Conservation (phyloP, 2,113 vertebrate genomes). For the Pogona vitticeps region DNA sequence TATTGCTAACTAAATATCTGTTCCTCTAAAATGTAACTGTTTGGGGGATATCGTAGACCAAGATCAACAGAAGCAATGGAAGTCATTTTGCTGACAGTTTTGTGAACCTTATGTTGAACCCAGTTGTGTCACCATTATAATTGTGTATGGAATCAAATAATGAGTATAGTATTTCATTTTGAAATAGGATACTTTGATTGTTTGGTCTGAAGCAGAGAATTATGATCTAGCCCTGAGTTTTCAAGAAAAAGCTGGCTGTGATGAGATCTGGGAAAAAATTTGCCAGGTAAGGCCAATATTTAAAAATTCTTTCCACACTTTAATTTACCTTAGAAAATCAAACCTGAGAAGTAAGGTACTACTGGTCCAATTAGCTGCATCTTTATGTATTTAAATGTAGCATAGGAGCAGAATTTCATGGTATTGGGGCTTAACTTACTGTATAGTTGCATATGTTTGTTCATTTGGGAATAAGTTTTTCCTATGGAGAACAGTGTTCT, state of each 20-base stretch:
- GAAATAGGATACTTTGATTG: conserved; percentile 94
- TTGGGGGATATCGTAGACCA: neutral
- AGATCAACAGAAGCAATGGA: neutral
- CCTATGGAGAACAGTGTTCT: neutral
- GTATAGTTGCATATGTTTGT: neutral
- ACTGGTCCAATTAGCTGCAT: neutral
- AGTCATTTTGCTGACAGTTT: neutral
- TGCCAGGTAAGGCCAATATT: conserved; percentile 87
- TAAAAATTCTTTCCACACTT: neutral
- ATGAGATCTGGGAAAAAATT: conserved; percentile 99
- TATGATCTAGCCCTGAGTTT: conserved; percentile 98
- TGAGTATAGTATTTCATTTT: conserved; percentile 40
- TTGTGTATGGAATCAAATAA: conserved; percentile 16
- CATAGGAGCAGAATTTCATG: neutral
- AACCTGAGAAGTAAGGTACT: neutral
- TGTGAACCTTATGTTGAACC: too few relatives aligned
- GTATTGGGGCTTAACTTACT: neutral
- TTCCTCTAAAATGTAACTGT: neutral
- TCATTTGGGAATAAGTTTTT: neutral
- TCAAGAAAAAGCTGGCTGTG: conserved; percentile 98
- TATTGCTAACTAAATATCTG: neutral
- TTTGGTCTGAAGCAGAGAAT: conserved; percentile 99
- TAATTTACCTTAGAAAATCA: neutral
- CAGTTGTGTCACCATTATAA: neutral
- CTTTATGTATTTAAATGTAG: neutral